Evolutionary conservation across 2,797 vertebrate species (phyloP), one percentile per base, ranked within the genome.

Genomic region (Sebastes goodei): DNA sequence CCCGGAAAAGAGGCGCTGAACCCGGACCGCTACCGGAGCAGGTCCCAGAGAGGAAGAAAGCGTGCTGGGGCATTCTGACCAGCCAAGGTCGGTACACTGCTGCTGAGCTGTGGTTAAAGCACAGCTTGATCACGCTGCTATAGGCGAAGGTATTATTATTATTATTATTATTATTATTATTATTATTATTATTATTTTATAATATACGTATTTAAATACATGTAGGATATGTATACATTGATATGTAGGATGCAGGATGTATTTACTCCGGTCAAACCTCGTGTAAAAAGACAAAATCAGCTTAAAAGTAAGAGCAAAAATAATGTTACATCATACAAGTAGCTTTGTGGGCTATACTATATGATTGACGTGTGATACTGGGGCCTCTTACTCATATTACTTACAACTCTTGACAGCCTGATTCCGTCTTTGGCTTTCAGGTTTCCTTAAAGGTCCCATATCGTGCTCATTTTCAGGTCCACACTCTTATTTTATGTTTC

Each of bases 31-130:
- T 63, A 29, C 8, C 81, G 82, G 94, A 95, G 78, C 94, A 94
- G 67, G 83, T 88, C 80, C 92, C 95, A 80, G 89, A 93, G 5
- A 96, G 95, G 87, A 95, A 96, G 89, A 97, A 94, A 88, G 93
- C 96, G 86, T 95, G 95, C 95, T 99, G 97, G 98, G 97, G 96
- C 82, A 95, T 99, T 92, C 96, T 99, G 90, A 98, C 97, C 85
- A 98, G 97, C 93, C 97, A 99, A 98, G 97, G 98, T 99, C 93
- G 95, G 97, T 97, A 21, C 57, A 42, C 4, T 15, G 23, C 35
- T 35, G 23, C 17, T 17, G 42, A 46, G 67, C 25, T 23, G 42
- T 27, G 11, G 27, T 20, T 35, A 4, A 23, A 3, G 46, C n/a
- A 14, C 11, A 33, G 29, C 10, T 6, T 38, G 53, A 23, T 56